A percentile compares a stretch with the other conserved stretches of the same genome.
These are phyloP conservation scores for Phasia obesa DNA, from an alignment of 2,888 invertebrate genomes.

Conservation along the genomic window DNA sequence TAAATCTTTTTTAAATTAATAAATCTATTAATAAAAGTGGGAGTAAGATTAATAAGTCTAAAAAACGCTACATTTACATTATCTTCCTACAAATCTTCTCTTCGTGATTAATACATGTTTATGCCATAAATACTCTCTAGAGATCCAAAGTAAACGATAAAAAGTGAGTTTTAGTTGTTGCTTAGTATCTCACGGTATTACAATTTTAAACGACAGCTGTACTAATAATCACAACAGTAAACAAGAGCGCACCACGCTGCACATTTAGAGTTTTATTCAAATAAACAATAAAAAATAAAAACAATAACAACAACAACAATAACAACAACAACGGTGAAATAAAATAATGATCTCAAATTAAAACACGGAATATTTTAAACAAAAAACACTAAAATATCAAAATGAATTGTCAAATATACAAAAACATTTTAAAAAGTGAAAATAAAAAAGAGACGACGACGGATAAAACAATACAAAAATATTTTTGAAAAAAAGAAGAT, in stretches of 20 bases:
- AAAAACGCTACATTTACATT: conserved; percentile 30
- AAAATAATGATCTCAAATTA: conserved; percentile 59
- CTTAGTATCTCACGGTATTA: conserved; percentile 19
- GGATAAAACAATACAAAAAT: background rate
- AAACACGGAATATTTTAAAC: conserved; percentile 48
- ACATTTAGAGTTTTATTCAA: conserved; percentile 48
- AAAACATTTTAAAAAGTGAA: conserved; percentile 23
- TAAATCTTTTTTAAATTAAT: too few species aligned
- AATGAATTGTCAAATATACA: conserved; percentile 19
- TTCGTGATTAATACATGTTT: background rate
- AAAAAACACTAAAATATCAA: conserved; percentile 9
- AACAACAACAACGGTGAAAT: background rate
- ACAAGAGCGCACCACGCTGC: background rate
- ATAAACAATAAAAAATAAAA: conserved; percentile 46
- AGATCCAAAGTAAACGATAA: conserved; percentile 49
- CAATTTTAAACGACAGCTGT: conserved; percentile 45
- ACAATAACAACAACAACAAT: too few species aligned
- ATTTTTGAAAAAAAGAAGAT: background rate
- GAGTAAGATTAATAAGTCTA: background rate
- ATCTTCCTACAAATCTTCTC: background rate
- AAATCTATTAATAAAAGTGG: too few species aligned
- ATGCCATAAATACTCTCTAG: conserved; percentile 37
- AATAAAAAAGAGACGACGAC: conserved; percentile 14
- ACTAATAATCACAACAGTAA: conserved; percentile 17
- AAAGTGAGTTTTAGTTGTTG: background rate